A percentile compares a stretch with the other conserved stretches of the same genome.
Conservation (phyloP, 1,140 invertebrate species). For the Artemia franciscana region DNA sequence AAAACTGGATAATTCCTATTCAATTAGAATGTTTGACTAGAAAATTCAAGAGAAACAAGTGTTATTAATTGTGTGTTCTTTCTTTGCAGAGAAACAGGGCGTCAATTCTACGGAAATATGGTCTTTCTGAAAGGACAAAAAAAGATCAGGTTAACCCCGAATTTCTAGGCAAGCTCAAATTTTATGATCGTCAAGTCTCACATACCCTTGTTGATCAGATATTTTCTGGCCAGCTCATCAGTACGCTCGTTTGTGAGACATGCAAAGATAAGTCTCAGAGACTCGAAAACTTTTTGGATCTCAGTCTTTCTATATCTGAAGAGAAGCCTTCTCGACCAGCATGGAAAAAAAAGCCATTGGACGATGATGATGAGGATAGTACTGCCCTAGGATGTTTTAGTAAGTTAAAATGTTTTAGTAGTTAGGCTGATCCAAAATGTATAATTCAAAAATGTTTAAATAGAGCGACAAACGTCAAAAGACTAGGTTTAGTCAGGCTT, state of each 20-base stretch:
- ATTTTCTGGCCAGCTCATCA: conserved; percentile 71
- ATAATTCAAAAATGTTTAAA: too few species aligned
- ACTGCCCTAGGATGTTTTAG: background rate
- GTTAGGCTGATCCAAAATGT: too few species aligned
- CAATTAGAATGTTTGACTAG: too few species aligned
- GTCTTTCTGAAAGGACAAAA: conserved; percentile 33
- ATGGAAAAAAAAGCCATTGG: conserved; percentile 18
- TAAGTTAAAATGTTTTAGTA: too few species aligned
- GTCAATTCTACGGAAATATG: conserved; percentile 43
- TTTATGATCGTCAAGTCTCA: conserved; percentile 53
- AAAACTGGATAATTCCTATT: too few species aligned
- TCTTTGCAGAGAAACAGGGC: conserved; percentile 41
- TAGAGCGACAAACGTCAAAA: too few species aligned
- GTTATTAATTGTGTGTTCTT: too few species aligned
- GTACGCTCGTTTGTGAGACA: conserved; percentile 65
- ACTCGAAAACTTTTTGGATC: conserved; percentile 76
- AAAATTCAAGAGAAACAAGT: too few species aligned
- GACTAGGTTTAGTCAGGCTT: too few species aligned
- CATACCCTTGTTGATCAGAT: conserved; percentile 58
- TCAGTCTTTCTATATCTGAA: conserved; percentile 63
- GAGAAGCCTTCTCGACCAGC: conserved; percentile 19
- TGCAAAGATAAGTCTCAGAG: conserved; percentile 61
- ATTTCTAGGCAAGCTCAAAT: conserved; percentile 36
- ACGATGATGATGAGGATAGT: background rate
- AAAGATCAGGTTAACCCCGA: conserved; percentile 35